phyloP scores from a whole-genome alignment of 2,888 invertebrate genomes.

The Eretmocerus hayati region DNA sequence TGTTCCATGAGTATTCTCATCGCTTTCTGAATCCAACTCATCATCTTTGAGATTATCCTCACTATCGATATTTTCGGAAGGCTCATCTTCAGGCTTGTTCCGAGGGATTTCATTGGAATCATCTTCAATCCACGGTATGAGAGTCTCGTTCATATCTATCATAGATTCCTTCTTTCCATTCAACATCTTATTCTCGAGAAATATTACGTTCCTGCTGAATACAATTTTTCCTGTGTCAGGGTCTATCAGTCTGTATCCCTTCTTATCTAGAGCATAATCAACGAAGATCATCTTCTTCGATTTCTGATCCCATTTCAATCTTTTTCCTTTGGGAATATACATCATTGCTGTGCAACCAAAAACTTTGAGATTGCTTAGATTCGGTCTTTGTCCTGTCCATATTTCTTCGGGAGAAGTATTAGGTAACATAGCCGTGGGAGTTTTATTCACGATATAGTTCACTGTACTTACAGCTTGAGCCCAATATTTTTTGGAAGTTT shows the following conservation, averaged over 20 bases:
- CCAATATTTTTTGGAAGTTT: neutral
- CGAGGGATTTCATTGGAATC: neutral
- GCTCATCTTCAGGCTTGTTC: neutral
- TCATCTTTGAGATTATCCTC: neutral
- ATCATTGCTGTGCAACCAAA: neutral
- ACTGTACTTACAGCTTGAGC: neutral
- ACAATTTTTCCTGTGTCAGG: conserved; percentile 6
- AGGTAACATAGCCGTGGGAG: neutral
- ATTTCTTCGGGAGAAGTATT: neutral
- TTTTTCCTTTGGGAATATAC: neutral
- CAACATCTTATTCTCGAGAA: neutral
- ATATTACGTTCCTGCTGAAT: conserved; percentile 22
- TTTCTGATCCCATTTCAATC: conserved; percentile 3
- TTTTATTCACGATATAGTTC: neutral
- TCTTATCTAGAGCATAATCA: neutral
- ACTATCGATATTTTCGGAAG: neutral
- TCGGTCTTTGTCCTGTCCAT: neutral
- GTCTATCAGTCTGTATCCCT: neutral
- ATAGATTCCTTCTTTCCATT: neutral
- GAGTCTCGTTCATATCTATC: no score
- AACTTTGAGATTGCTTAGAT: neutral
- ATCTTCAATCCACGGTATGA: neutral
- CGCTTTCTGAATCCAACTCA: neutral
- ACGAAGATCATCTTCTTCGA: neutral
- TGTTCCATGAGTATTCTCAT: neutral